Conservation (phyloP, 1,140 invertebrate genomes). For the Drosophila mojavensis region DNA sequence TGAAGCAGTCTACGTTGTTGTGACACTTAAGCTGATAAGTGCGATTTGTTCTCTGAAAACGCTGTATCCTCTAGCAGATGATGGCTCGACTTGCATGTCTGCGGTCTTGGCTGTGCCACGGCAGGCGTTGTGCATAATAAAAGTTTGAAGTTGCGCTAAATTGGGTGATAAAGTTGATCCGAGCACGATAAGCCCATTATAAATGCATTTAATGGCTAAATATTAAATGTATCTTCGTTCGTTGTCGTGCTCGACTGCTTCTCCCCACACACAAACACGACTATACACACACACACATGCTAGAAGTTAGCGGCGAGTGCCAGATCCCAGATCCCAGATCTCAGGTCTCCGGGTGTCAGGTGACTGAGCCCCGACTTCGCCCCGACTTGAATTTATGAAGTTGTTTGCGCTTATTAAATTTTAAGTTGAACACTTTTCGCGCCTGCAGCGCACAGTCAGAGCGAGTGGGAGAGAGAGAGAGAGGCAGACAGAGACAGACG, state of each 20-base stretch:
- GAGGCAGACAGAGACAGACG: no score
- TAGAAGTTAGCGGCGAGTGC: slow-evolving; percentile 12
- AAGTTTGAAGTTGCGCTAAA: slow-evolving; percentile 64
- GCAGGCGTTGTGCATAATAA: slow-evolving; percentile 55
- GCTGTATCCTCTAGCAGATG: no score
- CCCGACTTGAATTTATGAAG: slow-evolving; percentile 69
- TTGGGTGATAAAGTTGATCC: slow-evolving; percentile 76
- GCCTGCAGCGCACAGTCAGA: slow-evolving; percentile 10
- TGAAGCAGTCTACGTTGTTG: slow-evolving; percentile 19
- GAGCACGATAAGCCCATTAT: slow-evolving; percentile 79
- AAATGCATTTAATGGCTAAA: slow-evolving; percentile 81
- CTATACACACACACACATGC: slow-evolving; percentile 9
- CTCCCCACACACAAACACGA: neutral
- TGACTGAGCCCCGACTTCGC: slow-evolving; percentile 37
- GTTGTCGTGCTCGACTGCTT: slow-evolving; percentile 43
- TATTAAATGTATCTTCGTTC: slow-evolving; percentile 80
- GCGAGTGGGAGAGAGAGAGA: no score
- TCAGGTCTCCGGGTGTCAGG: slow-evolving; percentile 53
- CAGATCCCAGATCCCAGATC: slow-evolving; percentile 20
- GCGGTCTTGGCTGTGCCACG: no score
- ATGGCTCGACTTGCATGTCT: slow-evolving; percentile 4
- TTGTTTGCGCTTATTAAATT: slow-evolving; percentile 81
- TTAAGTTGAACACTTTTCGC: slow-evolving; percentile 71
- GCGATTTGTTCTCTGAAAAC: slow-evolving; percentile 8
- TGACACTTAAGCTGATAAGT: slow-evolving; percentile 32